Base-by-base conservation (phyloP, 2,888 invertebrate genomes). In the Dichetophora obliterata region DNA sequence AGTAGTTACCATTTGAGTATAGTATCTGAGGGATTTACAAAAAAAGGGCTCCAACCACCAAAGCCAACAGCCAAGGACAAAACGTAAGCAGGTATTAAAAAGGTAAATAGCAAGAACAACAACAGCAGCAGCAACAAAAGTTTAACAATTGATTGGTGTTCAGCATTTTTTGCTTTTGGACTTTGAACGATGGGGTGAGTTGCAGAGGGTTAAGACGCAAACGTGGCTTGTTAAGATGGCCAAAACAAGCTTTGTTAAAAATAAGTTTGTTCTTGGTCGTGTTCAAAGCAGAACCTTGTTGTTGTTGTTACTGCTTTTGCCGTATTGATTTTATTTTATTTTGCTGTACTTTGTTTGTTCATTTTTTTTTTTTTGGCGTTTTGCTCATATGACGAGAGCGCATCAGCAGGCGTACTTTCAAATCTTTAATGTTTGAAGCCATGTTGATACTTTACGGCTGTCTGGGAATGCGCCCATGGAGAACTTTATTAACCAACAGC, bases 361-460 rank as follows among this genome's bases (percentile, higher is more conserved):
- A 2, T n/a, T 22, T 11, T 43, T 43, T 1, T 14, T 43, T 0
- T 57, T 22, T 3, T 31, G 3, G 31, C 5, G 19, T 24, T 22
- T n/a, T 27, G 54, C 34, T 1, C 68, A 50, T 8, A 50, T 24
- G 27, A 22, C 54, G 11, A 22, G 68, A 24, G 24, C 61, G 31
- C 43, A 43, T 11, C 43, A 43, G 43, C 43, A 43, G 43, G 27
- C 24, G 57, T n/a, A 9, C 19, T 59, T n/a, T n/a, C 9, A 79
- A 77, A 79, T 72, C 77, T 78, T 79, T 74, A 66, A 78, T 79
- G 79, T 79, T 80, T 81, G 73, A 75, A 78, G 79, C 81, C 81
- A 80, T 80, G 81, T 81, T 80, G 78, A 75, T 79, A 72, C 80
- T 81, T 81, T 80, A 80, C 81, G 80, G 81, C 80, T 81, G 81